Percentiles rank a stretch among this genome's conserved stretches.
Conservation (phyloP, 1,140 invertebrate genomes). For the Chymomyza costata region DNA sequence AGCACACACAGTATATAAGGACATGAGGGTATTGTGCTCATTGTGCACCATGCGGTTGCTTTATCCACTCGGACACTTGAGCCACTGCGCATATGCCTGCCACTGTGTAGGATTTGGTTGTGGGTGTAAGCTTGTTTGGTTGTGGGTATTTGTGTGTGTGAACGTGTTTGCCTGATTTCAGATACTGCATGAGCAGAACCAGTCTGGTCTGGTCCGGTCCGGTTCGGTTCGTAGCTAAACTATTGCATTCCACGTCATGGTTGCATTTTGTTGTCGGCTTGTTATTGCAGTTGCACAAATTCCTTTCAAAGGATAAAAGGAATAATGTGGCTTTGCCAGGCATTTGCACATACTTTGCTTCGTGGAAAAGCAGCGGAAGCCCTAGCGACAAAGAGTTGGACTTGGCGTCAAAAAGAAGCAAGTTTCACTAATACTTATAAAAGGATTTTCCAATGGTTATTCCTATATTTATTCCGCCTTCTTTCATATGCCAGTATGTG, state of each 20-base stretch:
- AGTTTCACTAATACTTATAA: constrained; percentile 71
- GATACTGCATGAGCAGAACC: constrained; percentile 12
- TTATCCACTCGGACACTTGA: constrained; percentile 1
- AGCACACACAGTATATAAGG: too few species aligned
- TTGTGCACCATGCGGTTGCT: constrained; percentile 1
- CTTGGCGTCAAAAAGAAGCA: constrained; percentile 65
- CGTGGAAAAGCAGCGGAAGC: constrained; percentile 26
- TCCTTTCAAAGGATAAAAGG: constrained; percentile 71
- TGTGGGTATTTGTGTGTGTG: constrained; percentile 27
- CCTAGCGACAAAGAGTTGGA: constrained; percentile 12
- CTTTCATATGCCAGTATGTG: too few species aligned
- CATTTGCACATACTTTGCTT: constrained; percentile 67
- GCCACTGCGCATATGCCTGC: constrained; percentile 8
- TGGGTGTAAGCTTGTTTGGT: neutral
- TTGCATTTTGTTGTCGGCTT: constrained; percentile 31
- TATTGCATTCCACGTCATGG: too few species aligned
- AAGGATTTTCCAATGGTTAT: constrained; percentile 70
- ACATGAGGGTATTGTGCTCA: too few species aligned
- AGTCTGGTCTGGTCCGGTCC: constrained; percentile 12
- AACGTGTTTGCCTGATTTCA: constrained; percentile 44
- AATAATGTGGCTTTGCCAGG: constrained; percentile 72
- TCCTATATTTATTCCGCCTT: constrained; percentile 59
- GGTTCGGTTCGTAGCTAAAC: constrained; percentile 19
- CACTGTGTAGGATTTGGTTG: constrained; percentile 2
- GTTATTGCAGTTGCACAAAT: constrained; percentile 70